Conservation (phyloP, 1,140 invertebrate genomes). For the Uloborus diversus region DNA sequence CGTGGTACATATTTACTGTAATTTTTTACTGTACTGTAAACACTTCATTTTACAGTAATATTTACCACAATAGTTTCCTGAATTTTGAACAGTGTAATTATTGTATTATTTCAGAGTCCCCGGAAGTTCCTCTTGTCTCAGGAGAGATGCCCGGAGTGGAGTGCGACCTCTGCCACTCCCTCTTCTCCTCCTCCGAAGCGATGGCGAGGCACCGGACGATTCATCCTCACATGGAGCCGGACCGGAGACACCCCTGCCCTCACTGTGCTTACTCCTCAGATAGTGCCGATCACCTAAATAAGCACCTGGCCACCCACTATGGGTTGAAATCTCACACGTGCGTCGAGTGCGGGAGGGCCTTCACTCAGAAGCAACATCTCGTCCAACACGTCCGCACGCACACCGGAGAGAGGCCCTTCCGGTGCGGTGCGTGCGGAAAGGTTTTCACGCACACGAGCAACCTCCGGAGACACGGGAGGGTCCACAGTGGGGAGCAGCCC, state of each 20-base stretch:
- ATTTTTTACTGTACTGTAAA: too few species aligned
- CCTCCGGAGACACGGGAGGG: not conserved
- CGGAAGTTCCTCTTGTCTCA: too few species aligned
- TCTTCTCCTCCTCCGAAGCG: not conserved
- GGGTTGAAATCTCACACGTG: slow-evolving; percentile 75
- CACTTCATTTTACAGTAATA: too few species aligned
- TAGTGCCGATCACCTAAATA: too few species aligned
- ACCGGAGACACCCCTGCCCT: too few species aligned
- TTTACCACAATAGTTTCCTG: too few species aligned
- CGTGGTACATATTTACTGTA: too few species aligned
- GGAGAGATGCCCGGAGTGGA: not conserved
- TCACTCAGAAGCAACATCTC: slow-evolving; percentile 91
- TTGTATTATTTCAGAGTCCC: too few species aligned
- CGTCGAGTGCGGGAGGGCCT: slow-evolving; percentile 81
- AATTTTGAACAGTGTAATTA: too few species aligned
- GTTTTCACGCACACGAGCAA: not conserved
- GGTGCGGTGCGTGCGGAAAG: slow-evolving; percentile 47
- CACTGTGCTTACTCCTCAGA: not conserved
- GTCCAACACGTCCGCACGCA: slow-evolving; percentile 80
- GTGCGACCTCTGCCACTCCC: not conserved
- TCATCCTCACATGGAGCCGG: not conserved
- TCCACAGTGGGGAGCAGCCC: slow-evolving; percentile 80
- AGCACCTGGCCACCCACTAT: slow-evolving; percentile 25
- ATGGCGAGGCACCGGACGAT: not conserved
- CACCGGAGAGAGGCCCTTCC: slow-evolving; percentile 50